Evolutionary conservation across 2,113 vertebrate species (phyloP).

Genomic region (Tringa solitaria): DNA sequence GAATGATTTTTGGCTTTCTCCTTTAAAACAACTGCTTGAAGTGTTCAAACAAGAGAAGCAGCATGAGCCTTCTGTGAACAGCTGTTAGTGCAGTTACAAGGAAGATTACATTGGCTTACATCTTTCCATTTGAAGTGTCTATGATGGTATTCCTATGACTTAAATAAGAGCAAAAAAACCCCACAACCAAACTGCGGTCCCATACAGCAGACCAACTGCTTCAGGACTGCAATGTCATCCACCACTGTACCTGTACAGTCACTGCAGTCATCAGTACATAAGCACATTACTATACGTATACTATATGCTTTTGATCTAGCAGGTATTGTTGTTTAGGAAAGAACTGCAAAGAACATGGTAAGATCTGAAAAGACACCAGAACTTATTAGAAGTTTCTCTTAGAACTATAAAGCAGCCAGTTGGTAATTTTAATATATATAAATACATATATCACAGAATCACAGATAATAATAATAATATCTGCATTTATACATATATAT

Average conservation of each 20-base stretch:
- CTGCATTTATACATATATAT: background rate
- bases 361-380: background rate
- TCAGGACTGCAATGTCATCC: background rate
- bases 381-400: background rate
- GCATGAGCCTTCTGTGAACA: background rate
- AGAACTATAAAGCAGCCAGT: background rate
- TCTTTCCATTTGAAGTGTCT: conserved; percentile 26
- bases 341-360: background rate
- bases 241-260: background rate
- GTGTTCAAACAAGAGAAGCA: conserved; percentile 15
- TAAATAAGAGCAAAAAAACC: background rate
- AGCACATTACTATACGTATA: background rate
- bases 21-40: background rate
- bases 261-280: background rate
- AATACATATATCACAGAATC: background rate
- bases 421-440: background rate
- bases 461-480: background rate
- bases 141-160: background rate
- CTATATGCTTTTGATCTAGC: background rate
- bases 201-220: background rate
- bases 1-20: background rate
- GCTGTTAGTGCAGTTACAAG: conserved; percentile 20
- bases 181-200: too few species aligned
- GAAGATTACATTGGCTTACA: background rate
- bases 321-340: background rate